Evolutionary conservation across 2,888 invertebrate species (phyloP).

Genomic region (Chrysolina haemoptera): DNA sequence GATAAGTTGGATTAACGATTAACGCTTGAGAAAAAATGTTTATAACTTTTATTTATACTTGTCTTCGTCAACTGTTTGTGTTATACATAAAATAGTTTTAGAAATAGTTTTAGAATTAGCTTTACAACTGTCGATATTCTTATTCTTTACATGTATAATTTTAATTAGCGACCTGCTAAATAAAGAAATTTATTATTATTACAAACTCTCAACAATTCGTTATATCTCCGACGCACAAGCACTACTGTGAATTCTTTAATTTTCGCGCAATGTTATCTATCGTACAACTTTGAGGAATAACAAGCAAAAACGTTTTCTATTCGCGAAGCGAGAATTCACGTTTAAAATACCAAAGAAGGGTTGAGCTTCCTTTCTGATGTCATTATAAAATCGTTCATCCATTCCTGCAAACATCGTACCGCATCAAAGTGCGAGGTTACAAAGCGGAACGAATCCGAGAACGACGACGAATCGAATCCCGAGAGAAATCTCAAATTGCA

Average conservation of each 20-base stretch:
- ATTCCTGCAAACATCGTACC: constrained; percentile 42
- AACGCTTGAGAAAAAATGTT: too few relatives aligned
- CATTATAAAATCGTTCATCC: constrained; percentile 38
- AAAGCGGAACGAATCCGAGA: constrained; percentile 59
- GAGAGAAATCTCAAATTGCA: constrained; percentile 65
- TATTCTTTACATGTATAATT: too few relatives aligned
- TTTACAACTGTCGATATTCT: too few relatives aligned
- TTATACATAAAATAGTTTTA: too few relatives aligned
- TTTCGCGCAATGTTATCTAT: neutral
- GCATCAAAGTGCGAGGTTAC: constrained; percentile 56
- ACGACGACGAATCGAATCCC: constrained; percentile 56
- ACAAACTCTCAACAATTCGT: too few relatives aligned
- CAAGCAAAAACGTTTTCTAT: neutral
- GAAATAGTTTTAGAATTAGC: too few relatives aligned
- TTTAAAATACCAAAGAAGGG: constrained; percentile 26
- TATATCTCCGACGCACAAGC: too few relatives aligned
- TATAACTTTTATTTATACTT: too few relatives aligned
- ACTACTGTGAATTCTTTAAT: neutral
- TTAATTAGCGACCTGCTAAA: too few relatives aligned
- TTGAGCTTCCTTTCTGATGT: constrained; percentile 12
- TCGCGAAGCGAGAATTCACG: constrained; percentile 16
- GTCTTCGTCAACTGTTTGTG: too few relatives aligned
- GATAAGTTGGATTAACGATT: too few relatives aligned
- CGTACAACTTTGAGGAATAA: constrained; percentile 17
- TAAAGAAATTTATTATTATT: too few relatives aligned